Evolutionary conservation across 2,113 vertebrate species (phyloP), one percentile per base, ranked within the genome.

Genomic region (Tylochromis polylepis): DNA sequence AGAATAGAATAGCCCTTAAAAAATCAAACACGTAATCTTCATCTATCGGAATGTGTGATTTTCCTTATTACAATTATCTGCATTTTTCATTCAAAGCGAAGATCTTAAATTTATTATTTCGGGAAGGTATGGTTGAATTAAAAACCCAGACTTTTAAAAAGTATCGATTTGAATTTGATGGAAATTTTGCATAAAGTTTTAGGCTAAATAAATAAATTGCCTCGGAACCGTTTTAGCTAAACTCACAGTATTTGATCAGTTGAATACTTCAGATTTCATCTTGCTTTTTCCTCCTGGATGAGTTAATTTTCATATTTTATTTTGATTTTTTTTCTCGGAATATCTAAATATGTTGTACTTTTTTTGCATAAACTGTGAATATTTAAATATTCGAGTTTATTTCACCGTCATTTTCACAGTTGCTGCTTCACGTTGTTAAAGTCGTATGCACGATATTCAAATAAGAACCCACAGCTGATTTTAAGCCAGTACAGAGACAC

Each of bases 381-480:
- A 79, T 58, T 80, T 82, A 5, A 79, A 75, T 3, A 49, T 15
- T 6, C 10, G 10, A 8, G 6, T 60, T 46, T 24, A 18, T 79
- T 84, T 49, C 11, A 15, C 7, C 2, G 2, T 56, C 6, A 2
- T 78, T 57, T 88, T 65, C 6, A 82, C 18, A 34, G 8, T 16
- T n/a, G 16, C 29, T 27, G 3, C 16, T 2, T 41, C 2, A 27
- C 7, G 57, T 41, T 59, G 51, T 46, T 12, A 0, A 65, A 49
- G 16, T 43, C 12, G 12, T 58, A 87, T 91, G 87, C 87, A 90
- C 81, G 81, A 53, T 51, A 93, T 91, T 88, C 20, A 82, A 88
- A 92, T 90, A 27, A 58, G 80, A 46, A 5, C 5, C 15, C 7
- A 15, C 5, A 24, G 24, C 31, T 43, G 24, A 24, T 85, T 87